Conservation (phyloP, 2,888 invertebrate species). For the Cataglyphis rosenhaueri region DNA sequence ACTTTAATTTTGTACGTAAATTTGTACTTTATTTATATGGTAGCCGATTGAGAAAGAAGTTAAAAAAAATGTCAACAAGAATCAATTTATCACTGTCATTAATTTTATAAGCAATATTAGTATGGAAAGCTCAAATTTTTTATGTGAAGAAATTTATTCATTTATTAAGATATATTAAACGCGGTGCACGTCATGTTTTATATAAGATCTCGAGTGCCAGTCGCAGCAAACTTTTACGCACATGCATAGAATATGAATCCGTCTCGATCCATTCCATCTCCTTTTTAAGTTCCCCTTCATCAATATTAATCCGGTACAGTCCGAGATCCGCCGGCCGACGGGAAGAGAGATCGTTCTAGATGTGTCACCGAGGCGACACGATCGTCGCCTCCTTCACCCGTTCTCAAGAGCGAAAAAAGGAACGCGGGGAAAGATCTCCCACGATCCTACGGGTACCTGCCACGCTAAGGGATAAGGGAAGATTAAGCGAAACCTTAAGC, state of each 20-base stretch:
- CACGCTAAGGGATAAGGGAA: conserved; percentile 73
- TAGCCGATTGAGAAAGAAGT: neutral
- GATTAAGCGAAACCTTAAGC: conserved; percentile 78
- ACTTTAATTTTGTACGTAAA: neutral
- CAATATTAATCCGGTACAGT: conserved; percentile 69
- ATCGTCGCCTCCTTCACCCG: conserved; percentile 48
- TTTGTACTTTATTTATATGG: neutral
- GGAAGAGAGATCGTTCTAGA: conserved; percentile 66
- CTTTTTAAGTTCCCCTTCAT: conserved; percentile 60
- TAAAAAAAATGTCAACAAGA: neutral
- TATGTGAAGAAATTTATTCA: neutral
- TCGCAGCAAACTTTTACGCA: neutral
- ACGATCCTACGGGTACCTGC: conserved; percentile 71
- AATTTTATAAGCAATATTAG: neutral
- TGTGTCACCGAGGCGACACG: conserved; percentile 61
- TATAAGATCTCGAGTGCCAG: neutral
- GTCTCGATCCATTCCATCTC: conserved; percentile 21
- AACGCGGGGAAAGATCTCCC: conserved; percentile 60
- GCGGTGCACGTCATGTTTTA: conserved; percentile 4
- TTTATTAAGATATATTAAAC: neutral
- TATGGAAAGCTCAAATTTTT: neutral
- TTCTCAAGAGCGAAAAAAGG: conserved; percentile 56
- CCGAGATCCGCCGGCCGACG: conserved; percentile 38
- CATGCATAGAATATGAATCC: conserved; percentile 21
- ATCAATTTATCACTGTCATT: neutral